phyloP scores from a whole-genome alignment of 2,888 invertebrate species.

The Epinotia bilunana region DNA sequence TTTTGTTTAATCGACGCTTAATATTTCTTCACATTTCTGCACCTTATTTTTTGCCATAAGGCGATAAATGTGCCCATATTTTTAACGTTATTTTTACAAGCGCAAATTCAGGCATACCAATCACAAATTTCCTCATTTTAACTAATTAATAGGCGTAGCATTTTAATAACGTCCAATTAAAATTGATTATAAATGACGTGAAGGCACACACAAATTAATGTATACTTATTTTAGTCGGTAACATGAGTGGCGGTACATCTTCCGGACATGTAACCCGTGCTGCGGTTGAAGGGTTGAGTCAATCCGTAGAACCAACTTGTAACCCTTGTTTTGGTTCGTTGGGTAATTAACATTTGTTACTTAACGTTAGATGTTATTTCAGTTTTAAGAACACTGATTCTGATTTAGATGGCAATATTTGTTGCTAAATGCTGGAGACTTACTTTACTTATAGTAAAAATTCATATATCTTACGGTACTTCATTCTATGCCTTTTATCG shows the following conservation, averaged over 20 bases:
- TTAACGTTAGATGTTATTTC: too few relatives aligned
- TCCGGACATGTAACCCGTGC: neutral
- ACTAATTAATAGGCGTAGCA: neutral
- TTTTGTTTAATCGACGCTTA: neutral
- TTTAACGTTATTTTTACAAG: neutral
- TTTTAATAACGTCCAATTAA: constrained; percentile 27
- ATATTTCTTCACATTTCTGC: neutral
- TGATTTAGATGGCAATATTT: too few relatives aligned
- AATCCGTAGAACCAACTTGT: neutral
- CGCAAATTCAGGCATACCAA: neutral
- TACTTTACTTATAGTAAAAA: too few relatives aligned
- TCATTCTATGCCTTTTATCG: too few relatives aligned
- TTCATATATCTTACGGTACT: too few relatives aligned
- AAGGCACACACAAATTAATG: neutral
- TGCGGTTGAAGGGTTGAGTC: constrained; percentile 4
- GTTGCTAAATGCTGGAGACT: too few relatives aligned
- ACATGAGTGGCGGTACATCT: neutral
- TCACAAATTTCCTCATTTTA: neutral
- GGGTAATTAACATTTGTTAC: neutral
- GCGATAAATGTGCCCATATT: neutral
- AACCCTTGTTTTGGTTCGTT: neutral
- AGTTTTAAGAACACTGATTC: too few relatives aligned
- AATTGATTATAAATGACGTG: neutral
- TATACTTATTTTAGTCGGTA: neutral
- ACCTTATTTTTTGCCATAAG: neutral